Base-by-base conservation (phyloP, 1,140 invertebrate genomes). In the Macrotrachela quadricornifera region DNA sequence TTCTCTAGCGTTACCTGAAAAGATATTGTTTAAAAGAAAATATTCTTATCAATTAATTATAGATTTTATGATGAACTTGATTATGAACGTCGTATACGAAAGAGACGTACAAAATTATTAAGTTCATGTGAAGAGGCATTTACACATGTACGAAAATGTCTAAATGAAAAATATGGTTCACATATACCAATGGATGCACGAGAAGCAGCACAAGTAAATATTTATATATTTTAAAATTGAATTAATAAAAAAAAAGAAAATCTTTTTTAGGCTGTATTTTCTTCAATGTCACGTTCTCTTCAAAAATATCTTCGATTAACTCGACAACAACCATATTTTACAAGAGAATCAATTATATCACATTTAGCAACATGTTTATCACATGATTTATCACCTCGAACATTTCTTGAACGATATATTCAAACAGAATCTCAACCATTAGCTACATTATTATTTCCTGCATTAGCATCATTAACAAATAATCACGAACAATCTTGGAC, bases 31-130 rank as follows among this genome's bases (percentile, higher is more conserved):
- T n/a, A n/a, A n/a, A n/a, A n/a, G n/a, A n/a, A 8, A 30, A 30
- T 30, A 30, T 4, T 30, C 21, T 4, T 30, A 30, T 30, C 21
- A 4, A 44, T 50, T 2, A 52, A 50, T 50, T 45, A 55, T 67
- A 74, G 86, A 15, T 94, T 95, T 66, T 91, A 95, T 65, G 88
- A 95, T 68, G 88, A 96, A 68, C 83, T 90, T 63, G 90, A 97
- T 69, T 91, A 91, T 64, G 88, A 92, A 59, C 73, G 87, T 46
- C 73, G 90, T 46, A 84, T 96, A n/a, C 76, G 82, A 52, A 96
- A 95, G 66, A 73, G 91, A 0, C 76, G 79, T 60, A 85, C 87
- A 3, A 72, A 90, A 16, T 71, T 96, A 1, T 77, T 92, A 14
- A 83, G 83, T 10, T 86, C 88, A 1, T 81, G 87, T 4, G 91